Base-by-base conservation (phyloP, 2,888 invertebrate genomes). In the Sylvicola cinctus region DNA sequence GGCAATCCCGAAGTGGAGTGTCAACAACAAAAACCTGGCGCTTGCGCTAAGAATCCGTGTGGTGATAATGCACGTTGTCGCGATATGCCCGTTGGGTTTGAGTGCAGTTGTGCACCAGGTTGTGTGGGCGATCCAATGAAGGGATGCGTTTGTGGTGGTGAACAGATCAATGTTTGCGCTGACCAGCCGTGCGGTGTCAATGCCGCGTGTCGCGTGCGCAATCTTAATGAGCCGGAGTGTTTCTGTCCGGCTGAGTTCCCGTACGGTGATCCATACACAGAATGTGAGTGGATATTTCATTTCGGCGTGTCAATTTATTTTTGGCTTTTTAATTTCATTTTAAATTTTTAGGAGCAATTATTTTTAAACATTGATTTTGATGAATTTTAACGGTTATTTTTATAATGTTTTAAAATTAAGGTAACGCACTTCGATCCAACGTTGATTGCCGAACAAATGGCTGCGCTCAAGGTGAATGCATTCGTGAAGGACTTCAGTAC, bases 221-320 rank as follows among this genome's bases (percentile, higher is more conserved):
- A 69, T 40, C 67, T 66, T 29, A 64, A 65, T 39, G 68, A 71
- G 46, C 70, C 79, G 1, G 73, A 81, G 49, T 90, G 88, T 50
- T 80, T 75, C 50, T 90, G 88, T 50, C 85, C 87, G 33, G 63
- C 74, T 25, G 72, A 74, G 48, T 78, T 68, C 58, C 84, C 87
- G 32, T 67, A 72, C 39, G 88, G 87, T 36, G 79, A 88, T 64
- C 81, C 87, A 15, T 73, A 76, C 49, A 70, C 75, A 46, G 76
- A 79, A 68, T 87, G 87, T 87, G 62, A 71, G 78, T 69, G 44
- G 3, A 25, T 30, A 30, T 2, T 6, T 10, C n/a, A 35, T 25
- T 34, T 23, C 27, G 3, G 14, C 15, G 13, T 32, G 28, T 33
- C 10, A 26, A 16, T 34, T 16, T 20, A 33, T 29, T 11, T 20